These are phyloP conservation scores for Neofelis nebulosa DNA, from an alignment of 2,113 vertebrate species.

Conservation along the genomic window DNA sequence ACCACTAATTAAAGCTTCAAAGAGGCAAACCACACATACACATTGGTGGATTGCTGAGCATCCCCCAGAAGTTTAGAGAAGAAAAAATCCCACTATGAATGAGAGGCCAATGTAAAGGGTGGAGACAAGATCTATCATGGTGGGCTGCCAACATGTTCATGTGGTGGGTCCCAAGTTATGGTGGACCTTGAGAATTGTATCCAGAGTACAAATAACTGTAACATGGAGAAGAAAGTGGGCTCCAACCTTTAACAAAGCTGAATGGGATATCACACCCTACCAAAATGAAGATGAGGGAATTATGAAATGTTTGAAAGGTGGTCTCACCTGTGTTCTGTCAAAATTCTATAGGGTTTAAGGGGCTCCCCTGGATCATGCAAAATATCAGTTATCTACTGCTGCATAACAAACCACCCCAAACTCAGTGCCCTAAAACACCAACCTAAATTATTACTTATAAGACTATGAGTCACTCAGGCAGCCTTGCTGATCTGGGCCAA, in stretches of 20 bases:
- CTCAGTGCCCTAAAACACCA: background rate
- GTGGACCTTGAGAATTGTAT: background rate
- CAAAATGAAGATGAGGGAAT: background rate
- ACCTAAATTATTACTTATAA: background rate
- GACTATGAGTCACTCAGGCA: background rate
- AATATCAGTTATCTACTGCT: background rate
- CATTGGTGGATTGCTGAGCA: background rate
- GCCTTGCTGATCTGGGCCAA: background rate
- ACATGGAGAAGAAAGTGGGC: background rate
- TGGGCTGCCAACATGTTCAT: background rate
- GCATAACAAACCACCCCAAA: background rate
- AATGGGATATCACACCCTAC: background rate
- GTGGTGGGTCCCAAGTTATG: background rate
- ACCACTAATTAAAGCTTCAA: conserved; percentile 35
- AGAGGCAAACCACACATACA: conserved; percentile 21
- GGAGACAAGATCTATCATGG: background rate
- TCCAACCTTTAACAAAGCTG: background rate
- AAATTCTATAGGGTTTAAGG: background rate
- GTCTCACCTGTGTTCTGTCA: background rate
- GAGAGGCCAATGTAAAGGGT: background rate
- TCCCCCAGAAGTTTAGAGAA: background rate
- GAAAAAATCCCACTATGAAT: background rate
- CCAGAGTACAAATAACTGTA: background rate
- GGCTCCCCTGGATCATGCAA: background rate
- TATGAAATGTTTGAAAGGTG: background rate